Base-by-base conservation (phyloP, 1,140 invertebrate species). In the Homarus americanus region DNA sequence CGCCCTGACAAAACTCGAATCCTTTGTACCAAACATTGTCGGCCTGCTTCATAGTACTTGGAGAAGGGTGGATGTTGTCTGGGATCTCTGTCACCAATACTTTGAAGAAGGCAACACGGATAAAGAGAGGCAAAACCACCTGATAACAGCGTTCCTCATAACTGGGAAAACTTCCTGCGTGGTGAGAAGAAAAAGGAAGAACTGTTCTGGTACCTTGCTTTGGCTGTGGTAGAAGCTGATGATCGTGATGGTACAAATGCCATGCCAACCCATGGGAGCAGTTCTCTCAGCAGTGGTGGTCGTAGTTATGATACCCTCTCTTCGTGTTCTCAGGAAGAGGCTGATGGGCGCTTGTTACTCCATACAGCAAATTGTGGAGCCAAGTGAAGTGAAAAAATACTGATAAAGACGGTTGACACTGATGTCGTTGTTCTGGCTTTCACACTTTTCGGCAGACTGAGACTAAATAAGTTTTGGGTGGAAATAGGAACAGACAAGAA, bases 131-230 rank as follows among this genome's bases (percentile, higher is more conserved):
- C 17, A 24, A 17, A 17, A 28, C 10, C 72, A 75, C 17, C 72
- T 28, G 17, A 34, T 17, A 75, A 17, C 17, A 17, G 17, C 72
- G 17, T 75, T 75, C 72, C 72, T 24, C 17, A 75, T 24, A 75
- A 75, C 72, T 75, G 72, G 72, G 72, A 75, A 34, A 75, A 34
- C 32, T 75, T 75, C 28, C 72, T 75, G 17, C 72, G 72, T 24
- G 72, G 28, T 17, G 72, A 75, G 17, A 17, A 75, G 32, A 75
- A 75, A 9, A 75, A 75, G 72, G 72, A 75, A 24, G 72, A 75
- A 34, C 32, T 75, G 10, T 75, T 24, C 32, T 12, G 28, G 17
- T 75, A 75, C 72, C 32, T 75, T 24, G 17, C 72, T 75, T 10
- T 24, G 17, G 17, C 17, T 75, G 28, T 75, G 17, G 10, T 34